Evolutionary conservation across 2,888 invertebrate genomes (phyloP).

Genomic region (Drosophila testacea): DNA sequence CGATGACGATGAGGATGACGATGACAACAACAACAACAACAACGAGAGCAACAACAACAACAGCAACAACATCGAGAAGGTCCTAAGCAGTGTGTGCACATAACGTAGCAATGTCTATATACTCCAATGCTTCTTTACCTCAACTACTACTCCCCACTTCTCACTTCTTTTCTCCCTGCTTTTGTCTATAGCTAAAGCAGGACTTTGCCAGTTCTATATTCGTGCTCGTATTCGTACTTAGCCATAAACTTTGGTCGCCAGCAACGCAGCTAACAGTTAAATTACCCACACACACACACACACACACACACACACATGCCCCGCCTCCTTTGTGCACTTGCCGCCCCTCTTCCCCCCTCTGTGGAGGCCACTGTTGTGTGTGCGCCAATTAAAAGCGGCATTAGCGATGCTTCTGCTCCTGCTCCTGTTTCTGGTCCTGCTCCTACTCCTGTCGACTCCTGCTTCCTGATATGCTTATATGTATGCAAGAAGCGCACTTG

Average conservation of each 20-base stretch:
- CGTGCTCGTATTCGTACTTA: constrained; percentile 73
- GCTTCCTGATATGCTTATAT: neutral
- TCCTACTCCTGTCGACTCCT: constrained; percentile 4
- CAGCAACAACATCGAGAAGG: constrained; percentile 17
- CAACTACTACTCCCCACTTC: neutral
- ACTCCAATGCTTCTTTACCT: constrained; percentile 29
- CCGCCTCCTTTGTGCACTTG: constrained; percentile 44
- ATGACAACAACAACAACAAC: neutral
- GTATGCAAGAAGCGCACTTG: constrained; percentile 48
- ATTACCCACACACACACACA: constrained; percentile 56
- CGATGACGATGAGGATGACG: constrained; percentile 37
- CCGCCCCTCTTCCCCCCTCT: neutral
- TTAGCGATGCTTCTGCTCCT: constrained; percentile 55
- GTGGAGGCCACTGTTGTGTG: constrained; percentile 59
- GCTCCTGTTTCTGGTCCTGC: neutral
- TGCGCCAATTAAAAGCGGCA: constrained; percentile 79
- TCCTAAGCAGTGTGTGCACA: constrained; percentile 69
- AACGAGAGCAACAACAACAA: neutral
- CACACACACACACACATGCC: constrained; percentile 66
- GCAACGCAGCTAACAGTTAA: constrained; percentile 79
- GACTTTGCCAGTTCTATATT: constrained; percentile 50
- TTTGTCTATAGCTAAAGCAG: constrained; percentile 36
- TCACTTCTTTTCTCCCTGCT: neutral
- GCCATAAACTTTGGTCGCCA: constrained; percentile 79
- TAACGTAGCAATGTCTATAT: constrained; percentile 53